Conservation (phyloP, 2,797 vertebrate species). For the Macropus fuliginosus region DNA sequence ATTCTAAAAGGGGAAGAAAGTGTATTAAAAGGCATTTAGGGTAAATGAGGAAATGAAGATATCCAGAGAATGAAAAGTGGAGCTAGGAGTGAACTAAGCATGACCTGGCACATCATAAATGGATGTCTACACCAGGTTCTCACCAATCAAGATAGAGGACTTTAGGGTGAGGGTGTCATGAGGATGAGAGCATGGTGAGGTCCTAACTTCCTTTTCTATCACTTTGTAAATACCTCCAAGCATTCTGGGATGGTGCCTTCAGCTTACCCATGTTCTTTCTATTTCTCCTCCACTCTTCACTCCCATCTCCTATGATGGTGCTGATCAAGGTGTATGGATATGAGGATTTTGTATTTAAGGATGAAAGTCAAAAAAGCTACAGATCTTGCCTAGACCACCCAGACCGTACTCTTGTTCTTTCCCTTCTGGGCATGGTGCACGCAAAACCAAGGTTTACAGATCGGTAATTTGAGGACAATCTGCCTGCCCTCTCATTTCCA, state of each 20-base stretch:
- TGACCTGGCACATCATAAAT: background rate
- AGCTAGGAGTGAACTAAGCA: background rate
- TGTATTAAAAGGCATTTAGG: background rate
- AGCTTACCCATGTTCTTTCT: background rate
- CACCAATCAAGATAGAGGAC: background rate
- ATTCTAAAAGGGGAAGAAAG: background rate
- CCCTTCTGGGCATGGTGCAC: background rate
- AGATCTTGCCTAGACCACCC: background rate
- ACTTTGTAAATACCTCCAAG: background rate
- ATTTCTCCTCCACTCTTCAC: background rate
- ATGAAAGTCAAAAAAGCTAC: background rate
- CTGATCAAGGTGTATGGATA: background rate
- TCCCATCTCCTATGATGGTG: background rate
- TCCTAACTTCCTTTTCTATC: background rate
- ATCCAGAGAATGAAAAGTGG: background rate
- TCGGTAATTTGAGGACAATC: background rate
- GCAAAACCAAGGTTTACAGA: background rate
- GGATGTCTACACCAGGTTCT: background rate
- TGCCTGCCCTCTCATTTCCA: slow-evolving; percentile 7
- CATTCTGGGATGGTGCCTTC: background rate
- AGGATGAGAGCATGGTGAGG: background rate
- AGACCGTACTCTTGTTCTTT: background rate
- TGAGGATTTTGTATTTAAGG: background rate
- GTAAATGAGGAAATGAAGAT: background rate
- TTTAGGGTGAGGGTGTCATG: background rate